Evolutionary conservation across 2,113 vertebrate genomes (phyloP).

Genomic region (Oncorhynchus mykiss): DNA sequence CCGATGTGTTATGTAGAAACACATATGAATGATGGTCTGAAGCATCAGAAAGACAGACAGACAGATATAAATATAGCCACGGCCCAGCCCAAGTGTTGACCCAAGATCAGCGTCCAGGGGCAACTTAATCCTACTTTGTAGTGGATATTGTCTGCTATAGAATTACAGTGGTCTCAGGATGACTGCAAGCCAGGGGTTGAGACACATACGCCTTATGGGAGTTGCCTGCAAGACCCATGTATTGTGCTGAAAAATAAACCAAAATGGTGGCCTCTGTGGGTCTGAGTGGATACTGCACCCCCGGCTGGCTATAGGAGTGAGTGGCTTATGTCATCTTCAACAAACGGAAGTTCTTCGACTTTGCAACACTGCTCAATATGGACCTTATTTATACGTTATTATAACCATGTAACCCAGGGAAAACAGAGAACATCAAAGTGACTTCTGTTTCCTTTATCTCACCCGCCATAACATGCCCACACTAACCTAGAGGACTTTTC

Average conservation of each 20-base stretch:
- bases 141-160: no score
- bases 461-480: neutral
- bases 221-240: no score
- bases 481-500: neutral
- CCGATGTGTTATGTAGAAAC: neutral
- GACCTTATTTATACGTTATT: no score
- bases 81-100: no score
- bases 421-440: neutral
- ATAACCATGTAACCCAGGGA: no score
- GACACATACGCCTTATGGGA: no score
- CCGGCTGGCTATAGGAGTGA: slow-evolving; percentile 11
- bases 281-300: slow-evolving; percentile 2
- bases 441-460: neutral
- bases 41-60: no score
- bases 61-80: no score
- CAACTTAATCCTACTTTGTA: no score
- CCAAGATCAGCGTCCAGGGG: no score
- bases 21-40: neutral
- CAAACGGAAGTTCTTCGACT: no score
- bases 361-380: no score
- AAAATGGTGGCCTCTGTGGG: slow-evolving; percentile 6
- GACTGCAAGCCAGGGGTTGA: neutral
- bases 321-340: neutral
- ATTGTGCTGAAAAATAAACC: neutral
- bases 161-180: neutral